These are phyloP conservation scores for Drosophila trichaetosa DNA, from an alignment of 2,888 invertebrate genomes.

Conservation along the genomic window DNA sequence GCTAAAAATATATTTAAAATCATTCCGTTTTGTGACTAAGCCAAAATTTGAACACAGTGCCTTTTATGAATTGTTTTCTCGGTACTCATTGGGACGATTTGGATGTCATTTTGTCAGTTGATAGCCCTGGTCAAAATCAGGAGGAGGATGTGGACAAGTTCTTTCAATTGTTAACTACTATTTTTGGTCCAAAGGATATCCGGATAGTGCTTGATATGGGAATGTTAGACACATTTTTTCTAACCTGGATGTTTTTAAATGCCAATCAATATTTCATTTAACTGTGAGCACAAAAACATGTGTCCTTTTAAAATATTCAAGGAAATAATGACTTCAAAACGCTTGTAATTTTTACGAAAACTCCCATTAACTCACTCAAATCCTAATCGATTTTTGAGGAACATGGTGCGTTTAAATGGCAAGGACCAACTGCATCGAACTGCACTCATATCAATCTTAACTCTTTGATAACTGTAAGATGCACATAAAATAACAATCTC, in stretches of 20 bases:
- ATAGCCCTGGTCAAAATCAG: not conserved
- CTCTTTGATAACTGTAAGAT: not conserved
- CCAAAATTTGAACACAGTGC: not conserved
- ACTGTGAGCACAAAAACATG: not conserved
- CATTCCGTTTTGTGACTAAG: not conserved
- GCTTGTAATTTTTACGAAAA: not conserved
- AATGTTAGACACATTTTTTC: not conserved
- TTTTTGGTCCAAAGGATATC: not conserved
- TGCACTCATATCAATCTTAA: not conserved
- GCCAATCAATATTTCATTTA: not conserved
- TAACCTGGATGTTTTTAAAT: not conserved
- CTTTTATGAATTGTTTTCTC: not conserved
- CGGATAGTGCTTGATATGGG: not conserved
- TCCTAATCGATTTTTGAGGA: not conserved
- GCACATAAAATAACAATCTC: not conserved
- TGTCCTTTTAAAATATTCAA: not conserved
- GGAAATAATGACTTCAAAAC: not conserved
- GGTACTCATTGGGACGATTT: not conserved
- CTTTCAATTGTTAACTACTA: not conserved
- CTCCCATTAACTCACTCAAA: not conserved
- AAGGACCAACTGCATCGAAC: not conserved
- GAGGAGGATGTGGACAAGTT: not conserved
- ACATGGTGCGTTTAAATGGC: not conserved
- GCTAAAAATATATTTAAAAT: not conserved
- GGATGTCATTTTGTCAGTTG: not conserved